Conservation (phyloP, 2,888 invertebrate species). For the Reticulitermes lucifugus region DNA sequence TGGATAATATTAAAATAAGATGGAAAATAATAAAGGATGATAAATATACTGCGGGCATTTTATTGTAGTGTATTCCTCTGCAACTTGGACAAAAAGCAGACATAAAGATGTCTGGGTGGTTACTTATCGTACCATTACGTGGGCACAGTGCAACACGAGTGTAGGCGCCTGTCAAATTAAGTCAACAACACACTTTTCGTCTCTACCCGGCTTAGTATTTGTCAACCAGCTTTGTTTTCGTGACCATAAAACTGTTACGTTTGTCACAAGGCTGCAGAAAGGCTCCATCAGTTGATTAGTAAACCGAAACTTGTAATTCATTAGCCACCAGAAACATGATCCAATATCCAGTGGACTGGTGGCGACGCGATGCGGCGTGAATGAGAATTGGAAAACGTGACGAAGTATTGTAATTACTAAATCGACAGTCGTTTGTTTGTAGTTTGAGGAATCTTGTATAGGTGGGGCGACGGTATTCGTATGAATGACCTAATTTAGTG, state of each 20-base stretch:
- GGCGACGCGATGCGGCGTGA: background rate
- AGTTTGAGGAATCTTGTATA: background rate
- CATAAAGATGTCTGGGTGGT: background rate
- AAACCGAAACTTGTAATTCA: background rate
- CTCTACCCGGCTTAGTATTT: conserved; percentile 28
- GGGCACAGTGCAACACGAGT: background rate
- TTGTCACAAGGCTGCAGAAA: background rate
- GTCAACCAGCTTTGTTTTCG: conserved; percentile 47
- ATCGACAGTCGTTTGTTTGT: background rate
- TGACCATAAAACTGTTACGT: conserved; percentile 46
- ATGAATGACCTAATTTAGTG: conserved; percentile 18
- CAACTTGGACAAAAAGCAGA: too few relatives aligned
- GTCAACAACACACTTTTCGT: conserved; percentile 37
- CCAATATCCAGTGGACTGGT: background rate
- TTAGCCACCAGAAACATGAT: background rate
- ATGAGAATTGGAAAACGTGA: background rate
- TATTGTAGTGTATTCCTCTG: too few relatives aligned
- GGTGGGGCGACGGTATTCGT: conserved; percentile 10
- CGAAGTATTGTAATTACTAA: background rate
- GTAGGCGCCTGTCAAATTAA: conserved; percentile 45
- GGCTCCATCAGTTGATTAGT: background rate
- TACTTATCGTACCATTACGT: background rate
- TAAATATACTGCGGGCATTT: too few relatives aligned
- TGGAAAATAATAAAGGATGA: too few relatives aligned
- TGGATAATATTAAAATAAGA: too few relatives aligned